Conservation (phyloP, 1,140 invertebrate species). For the Ceratina calcarata region DNA sequence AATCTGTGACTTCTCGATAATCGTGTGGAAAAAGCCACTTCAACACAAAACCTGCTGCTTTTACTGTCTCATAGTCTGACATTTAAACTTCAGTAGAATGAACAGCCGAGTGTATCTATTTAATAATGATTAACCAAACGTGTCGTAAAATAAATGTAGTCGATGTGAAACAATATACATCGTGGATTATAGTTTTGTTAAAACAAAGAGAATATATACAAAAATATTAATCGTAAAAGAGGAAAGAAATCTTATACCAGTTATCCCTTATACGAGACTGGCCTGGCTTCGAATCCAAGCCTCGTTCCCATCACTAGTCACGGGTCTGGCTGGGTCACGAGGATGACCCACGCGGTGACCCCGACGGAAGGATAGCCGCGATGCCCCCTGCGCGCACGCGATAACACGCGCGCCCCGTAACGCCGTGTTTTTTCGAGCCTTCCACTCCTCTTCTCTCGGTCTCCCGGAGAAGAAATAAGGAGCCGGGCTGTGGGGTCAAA, state of each 20-base stretch:
- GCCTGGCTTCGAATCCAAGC: background rate
- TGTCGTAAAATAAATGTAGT: background rate
- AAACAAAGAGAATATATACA: too few relatives aligned
- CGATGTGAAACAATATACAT: too few relatives aligned
- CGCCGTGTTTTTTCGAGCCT: conserved; percentile 66
- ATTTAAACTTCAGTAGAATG: too few relatives aligned
- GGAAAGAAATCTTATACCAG: background rate
- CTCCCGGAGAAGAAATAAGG: conserved; percentile 57
- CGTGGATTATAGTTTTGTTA: too few relatives aligned
- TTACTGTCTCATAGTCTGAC: background rate
- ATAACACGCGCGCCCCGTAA: conserved; percentile 65
- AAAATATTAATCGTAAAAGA: background rate
- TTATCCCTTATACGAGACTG: background rate
- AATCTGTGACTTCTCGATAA: conserved; percentile 28
- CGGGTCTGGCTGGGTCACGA: conserved; percentile 46
- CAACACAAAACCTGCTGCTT: background rate
- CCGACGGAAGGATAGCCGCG: conserved; percentile 71
- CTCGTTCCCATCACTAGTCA: conserved; percentile 49
- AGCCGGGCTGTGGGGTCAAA: conserved; percentile 55
- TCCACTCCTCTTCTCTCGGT: background rate
- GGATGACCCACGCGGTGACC: conserved; percentile 66
- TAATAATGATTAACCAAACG: background rate
- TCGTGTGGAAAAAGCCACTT: background rate
- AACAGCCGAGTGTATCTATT: too few relatives aligned
- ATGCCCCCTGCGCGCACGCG: conserved; percentile 76